phyloP scores from a whole-genome alignment of 2,888 invertebrate genomes.

The Diarsia rubi region DNA sequence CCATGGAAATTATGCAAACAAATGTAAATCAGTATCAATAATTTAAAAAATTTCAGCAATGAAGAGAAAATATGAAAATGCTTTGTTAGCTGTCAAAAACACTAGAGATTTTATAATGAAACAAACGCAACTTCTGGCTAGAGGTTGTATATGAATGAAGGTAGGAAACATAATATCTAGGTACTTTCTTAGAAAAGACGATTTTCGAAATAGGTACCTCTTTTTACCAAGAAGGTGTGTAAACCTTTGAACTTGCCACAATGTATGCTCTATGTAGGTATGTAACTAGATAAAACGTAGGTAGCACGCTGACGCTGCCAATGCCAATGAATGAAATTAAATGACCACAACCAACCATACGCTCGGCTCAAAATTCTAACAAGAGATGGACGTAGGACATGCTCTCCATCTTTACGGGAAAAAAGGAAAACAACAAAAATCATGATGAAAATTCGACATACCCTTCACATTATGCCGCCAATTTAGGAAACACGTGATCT shows the following conservation, averaged over 20 bases:
- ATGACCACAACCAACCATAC: background rate
- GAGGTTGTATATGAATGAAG: constrained; percentile 17
- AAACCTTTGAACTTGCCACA: background rate
- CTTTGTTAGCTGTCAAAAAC: constrained; percentile 36
- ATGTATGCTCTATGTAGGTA: background rate
- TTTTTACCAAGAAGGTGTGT: too few species aligned
- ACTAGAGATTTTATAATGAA: constrained; percentile 22
- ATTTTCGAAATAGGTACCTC: background rate
- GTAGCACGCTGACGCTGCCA: background rate
- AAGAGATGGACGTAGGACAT: background rate
- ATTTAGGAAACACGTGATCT: too few species aligned
- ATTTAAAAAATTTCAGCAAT: constrained; percentile 6
- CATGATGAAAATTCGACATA: background rate
- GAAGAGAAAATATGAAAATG: constrained; percentile 30
- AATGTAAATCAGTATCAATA: constrained; percentile 16
- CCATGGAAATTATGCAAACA: constrained; percentile 68
- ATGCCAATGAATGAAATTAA: background rate
- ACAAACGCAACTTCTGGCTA: constrained; percentile 40
- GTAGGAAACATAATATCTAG: background rate
- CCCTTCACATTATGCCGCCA: too few species aligned
- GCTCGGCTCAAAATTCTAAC: background rate
- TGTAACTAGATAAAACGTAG: background rate
- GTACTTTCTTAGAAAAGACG: background rate
- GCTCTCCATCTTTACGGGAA: background rate
- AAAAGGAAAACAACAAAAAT: background rate